phyloP scores from a whole-genome alignment of 1,140 invertebrate species.

The Eriocheir sinensis region DNA sequence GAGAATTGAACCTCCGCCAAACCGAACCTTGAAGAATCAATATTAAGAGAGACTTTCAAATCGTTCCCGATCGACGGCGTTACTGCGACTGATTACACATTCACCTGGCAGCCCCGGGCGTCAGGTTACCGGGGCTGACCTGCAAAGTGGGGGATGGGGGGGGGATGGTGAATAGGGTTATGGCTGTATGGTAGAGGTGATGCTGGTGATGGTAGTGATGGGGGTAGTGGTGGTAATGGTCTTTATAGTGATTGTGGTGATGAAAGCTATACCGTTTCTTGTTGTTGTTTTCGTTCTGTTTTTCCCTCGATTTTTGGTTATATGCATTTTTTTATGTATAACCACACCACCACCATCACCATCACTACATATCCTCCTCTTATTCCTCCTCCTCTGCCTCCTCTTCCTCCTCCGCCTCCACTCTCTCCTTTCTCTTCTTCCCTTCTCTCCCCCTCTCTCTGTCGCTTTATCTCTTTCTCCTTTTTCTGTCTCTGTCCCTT shows the following conservation, averaged over 20 bases:
- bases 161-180: not conserved
- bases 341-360: no score
- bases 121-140: not conserved
- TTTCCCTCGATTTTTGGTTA: not conserved
- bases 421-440: not conserved
- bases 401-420: not conserved
- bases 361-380: no score
- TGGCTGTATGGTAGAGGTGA: not conserved
- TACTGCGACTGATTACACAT: constrained; percentile 16
- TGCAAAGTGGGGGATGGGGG: no score
- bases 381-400: not conserved
- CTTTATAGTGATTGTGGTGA: not conserved
- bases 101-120: not conserved
- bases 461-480: not conserved
- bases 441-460: not conserved
- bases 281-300: not conserved
- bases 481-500: not conserved
- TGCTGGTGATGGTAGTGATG: not conserved
- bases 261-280: not conserved
- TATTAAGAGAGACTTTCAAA: constrained; percentile 13
- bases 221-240: not conserved
- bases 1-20: not conserved
- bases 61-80: not conserved
- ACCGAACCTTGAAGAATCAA: not conserved
- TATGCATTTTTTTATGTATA: no score